These are phyloP conservation scores for Eulemur albifrons DNA, from an alignment of 2,797 vertebrate genomes.

Conservation along the genomic window DNA sequence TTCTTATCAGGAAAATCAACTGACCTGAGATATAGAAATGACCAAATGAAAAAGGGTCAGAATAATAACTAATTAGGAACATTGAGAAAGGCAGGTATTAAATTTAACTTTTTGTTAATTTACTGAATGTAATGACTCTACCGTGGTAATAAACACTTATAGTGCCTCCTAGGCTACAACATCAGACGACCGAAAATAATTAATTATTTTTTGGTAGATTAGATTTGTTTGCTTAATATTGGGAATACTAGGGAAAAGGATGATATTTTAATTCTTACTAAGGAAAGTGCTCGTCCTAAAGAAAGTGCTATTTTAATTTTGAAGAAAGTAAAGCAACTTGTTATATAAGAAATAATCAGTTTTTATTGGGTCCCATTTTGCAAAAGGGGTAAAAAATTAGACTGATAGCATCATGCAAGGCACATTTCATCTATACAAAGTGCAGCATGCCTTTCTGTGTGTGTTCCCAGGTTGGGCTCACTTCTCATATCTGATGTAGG, in stretches of 20 bases:
- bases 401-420: neutral
- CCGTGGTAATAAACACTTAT: neutral
- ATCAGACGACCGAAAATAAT: neutral
- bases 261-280: neutral
- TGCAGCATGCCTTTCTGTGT: neutral
- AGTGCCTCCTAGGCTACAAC: neutral
- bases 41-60: neutral
- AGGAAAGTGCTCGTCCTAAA: neutral
- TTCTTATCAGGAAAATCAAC: neutral
- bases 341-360: neutral
- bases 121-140: neutral
- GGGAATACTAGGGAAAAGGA: neutral
- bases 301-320: neutral
- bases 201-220: neutral
- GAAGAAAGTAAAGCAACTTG: neutral
- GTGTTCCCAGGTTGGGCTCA: neutral
- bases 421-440: neutral
- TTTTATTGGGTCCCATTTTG: neutral
- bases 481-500: neutral
- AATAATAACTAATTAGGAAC: neutral
- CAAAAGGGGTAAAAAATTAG: neutral
- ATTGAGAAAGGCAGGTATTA: neutral
- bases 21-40: neutral
- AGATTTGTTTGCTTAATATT: neutral
- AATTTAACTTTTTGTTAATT: constrained; percentile 9